Percentiles rank a stretch among this genome's conserved stretches.
Conservation (phyloP, 2,797 vertebrate species). For the Limnodromus scolopaceus region DNA sequence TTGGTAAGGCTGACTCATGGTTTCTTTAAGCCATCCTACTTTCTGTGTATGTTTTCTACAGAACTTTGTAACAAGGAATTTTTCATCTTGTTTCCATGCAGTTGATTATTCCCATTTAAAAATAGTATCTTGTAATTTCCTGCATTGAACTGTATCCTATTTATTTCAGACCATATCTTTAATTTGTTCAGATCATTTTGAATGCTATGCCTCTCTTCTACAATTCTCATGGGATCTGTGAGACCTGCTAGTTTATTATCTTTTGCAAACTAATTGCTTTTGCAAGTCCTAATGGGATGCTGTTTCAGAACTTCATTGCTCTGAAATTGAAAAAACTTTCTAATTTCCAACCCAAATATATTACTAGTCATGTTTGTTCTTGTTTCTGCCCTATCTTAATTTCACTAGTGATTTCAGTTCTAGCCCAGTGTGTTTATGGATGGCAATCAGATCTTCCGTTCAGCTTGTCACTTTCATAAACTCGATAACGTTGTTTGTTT, state of each 20-base stretch:
- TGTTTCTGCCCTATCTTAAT: conserved; percentile 1
- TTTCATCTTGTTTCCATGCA: not conserved
- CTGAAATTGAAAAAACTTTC: not conserved
- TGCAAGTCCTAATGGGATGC: conserved; percentile 3
- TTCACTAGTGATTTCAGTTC: conserved; percentile 7
- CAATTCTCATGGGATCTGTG: not conserved
- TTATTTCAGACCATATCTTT: conserved; percentile 20
- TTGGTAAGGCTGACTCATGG: not conserved
- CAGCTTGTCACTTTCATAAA: not conserved
- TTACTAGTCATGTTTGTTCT: conserved; percentile 51
- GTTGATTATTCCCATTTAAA: not conserved
- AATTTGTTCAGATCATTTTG: conserved; percentile 9
- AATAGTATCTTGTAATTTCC: not conserved
- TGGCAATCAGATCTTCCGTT: not conserved
- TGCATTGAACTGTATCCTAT: not conserved
- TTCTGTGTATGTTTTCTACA: not conserved
- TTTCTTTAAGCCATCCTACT: not conserved
- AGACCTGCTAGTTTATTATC: conserved; percentile 15
- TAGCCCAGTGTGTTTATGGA: not conserved
- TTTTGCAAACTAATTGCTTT: conserved; percentile 25
- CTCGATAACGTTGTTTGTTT: not conserved
- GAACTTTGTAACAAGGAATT: not conserved
- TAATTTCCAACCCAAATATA: conserved; percentile 52
- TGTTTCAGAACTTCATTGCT: not conserved
- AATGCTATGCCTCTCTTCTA: not conserved